Evolutionary conservation across 2,113 vertebrate genomes (phyloP).

Genomic region (Mesocricetus auratus): DNA sequence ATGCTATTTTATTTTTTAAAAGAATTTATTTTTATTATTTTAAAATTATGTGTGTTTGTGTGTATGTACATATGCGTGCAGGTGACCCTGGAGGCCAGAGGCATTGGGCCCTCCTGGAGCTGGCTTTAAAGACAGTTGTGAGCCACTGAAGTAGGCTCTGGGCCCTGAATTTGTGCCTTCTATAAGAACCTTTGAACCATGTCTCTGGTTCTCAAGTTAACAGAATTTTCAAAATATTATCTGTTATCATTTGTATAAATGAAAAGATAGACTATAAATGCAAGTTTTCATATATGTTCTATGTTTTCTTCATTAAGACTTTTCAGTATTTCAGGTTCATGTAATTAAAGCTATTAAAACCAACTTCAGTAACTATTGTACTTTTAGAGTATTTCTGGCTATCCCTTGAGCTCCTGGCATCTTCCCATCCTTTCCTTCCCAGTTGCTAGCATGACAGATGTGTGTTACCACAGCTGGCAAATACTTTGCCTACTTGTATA

Average conservation of each 20-base stretch:
- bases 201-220: too few species aligned
- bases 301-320: not conserved
- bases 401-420: not conserved
- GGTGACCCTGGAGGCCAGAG: too few species aligned
- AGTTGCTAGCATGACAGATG: not conserved
- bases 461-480: not conserved
- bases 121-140: too few species aligned
- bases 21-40: too few species aligned
- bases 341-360: not conserved
- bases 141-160: too few species aligned
- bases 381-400: not conserved
- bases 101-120: too few species aligned
- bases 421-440: not conserved
- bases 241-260: not conserved
- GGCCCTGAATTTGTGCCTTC: too few species aligned
- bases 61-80: too few species aligned
- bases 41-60: too few species aligned
- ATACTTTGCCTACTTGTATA: not conserved
- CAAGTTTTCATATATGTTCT: not conserved
- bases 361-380: not conserved
- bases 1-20: too few species aligned
- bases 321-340: conserved; percentile 22
- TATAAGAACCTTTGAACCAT: too few species aligned
- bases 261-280: conserved; percentile 24
- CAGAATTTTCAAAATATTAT: not conserved